phyloP scores from a whole-genome alignment of 2,113 vertebrate species.

The Amazona guildingii region DNA sequence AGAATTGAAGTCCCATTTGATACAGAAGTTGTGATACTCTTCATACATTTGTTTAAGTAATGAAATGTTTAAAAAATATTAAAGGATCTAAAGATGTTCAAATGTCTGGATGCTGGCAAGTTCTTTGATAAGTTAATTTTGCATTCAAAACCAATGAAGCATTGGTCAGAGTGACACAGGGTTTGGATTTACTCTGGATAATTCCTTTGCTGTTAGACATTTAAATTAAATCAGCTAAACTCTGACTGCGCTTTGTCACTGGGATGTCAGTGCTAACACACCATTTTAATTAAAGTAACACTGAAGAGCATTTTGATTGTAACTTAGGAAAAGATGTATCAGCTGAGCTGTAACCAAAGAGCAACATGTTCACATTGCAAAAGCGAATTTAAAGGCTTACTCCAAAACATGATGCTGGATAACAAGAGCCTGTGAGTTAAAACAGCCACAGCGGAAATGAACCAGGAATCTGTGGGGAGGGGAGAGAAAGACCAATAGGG shows the following conservation, averaged over 20 bases:
- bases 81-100: not conserved
- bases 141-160: constrained; percentile 46
- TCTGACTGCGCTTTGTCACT: constrained; percentile 25
- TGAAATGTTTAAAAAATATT: not conserved
- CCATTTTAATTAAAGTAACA: constrained; percentile 43
- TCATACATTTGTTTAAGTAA: not conserved
- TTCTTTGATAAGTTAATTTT: constrained; percentile 55
- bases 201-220: constrained; percentile 65
- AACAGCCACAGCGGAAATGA: not conserved
- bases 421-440: not conserved
- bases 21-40: not conserved
- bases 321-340: not conserved
- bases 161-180: constrained; percentile 35
- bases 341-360: constrained; percentile 29
- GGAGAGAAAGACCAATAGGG: not conserved
- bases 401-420: not conserved
- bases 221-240: constrained; percentile 69
- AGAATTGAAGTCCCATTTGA: not conserved
- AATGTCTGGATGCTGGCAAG: not conserved
- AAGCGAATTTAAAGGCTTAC: not conserved
- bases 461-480: not conserved
- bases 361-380: not conserved
- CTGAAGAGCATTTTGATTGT: constrained; percentile 40
- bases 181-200: constrained; percentile 42
- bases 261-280: not conserved